Evolutionary conservation across 2,888 invertebrate species (phyloP).

Genomic region (Drosophila kanekoi): DNA sequence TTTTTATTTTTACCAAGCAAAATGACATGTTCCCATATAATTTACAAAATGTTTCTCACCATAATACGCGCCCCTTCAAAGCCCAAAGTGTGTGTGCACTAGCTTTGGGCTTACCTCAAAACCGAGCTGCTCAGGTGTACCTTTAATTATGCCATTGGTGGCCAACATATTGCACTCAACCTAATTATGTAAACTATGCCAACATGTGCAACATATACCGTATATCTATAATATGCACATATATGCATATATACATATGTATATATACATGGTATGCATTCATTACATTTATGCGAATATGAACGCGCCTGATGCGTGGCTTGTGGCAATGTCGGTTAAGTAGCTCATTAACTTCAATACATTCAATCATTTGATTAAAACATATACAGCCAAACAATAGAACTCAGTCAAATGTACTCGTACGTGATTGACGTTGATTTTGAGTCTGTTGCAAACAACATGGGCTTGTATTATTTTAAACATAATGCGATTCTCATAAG

Average conservation of each 20-base stretch:
- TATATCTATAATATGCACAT: not conserved
- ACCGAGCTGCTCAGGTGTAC: constrained; percentile 21
- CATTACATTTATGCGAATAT: constrained; percentile 17
- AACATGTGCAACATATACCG: too few relatives aligned
- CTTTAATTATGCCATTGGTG: constrained; percentile 51
- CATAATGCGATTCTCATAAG: too few relatives aligned
- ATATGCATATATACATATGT: not conserved
- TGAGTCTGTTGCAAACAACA: too few relatives aligned
- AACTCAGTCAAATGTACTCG: not conserved
- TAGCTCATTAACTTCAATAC: constrained; percentile 64
- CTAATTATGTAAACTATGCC: constrained; percentile 52
- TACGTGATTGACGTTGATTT: too few relatives aligned
- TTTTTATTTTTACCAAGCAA: not conserved
- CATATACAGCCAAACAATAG: constrained; percentile 36
- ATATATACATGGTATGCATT: constrained; percentile 7
- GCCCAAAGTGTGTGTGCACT: too few relatives aligned
- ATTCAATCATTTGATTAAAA: constrained; percentile 43
- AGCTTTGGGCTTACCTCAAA: constrained; percentile 14
- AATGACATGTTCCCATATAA: not conserved
- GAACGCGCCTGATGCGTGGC: constrained; percentile 7
- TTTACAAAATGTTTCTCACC: too few relatives aligned
- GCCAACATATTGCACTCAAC: constrained; percentile 56
- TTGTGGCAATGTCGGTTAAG: constrained; percentile 63
- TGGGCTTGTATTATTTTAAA: too few relatives aligned
- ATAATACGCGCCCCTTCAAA: not conserved